A percentile compares a stretch with the other conserved stretches of the same genome.
Evolutionary conservation across 2,113 vertebrate genomes (phyloP).

Genomic region (Empidonax alnorum): DNA sequence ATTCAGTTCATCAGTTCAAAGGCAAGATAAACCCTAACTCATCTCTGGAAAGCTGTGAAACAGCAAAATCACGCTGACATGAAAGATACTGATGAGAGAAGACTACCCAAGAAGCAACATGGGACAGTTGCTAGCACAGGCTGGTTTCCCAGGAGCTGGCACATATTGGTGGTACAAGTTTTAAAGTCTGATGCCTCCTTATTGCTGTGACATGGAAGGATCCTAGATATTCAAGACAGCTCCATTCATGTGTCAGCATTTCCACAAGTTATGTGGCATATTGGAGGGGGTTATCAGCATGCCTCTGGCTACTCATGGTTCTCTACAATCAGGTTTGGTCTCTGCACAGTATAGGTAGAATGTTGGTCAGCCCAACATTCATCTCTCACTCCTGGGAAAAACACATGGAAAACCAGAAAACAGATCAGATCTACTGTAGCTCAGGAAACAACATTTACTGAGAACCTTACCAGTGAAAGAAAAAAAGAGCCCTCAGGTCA

Average conservation of each 20-base stretch:
- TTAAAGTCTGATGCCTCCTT: neutral
- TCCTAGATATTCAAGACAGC: neutral
- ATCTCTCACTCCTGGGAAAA: neutral
- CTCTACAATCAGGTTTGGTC: neutral
- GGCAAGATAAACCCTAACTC: no score
- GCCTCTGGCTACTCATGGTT: neutral
- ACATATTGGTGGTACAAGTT: neutral
- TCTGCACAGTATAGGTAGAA: rapidly evolving
- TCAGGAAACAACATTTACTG: neutral
- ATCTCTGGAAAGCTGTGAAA: neutral
- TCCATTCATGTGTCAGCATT: neutral
- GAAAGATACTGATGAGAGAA: neutral
- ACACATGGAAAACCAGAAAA: neutral
- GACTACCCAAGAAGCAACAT: neutral
- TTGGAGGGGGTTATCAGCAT: neutral
- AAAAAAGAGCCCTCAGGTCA: neutral
- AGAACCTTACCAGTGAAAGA: neutral
- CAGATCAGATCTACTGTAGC: neutral
- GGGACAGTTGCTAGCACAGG: neutral
- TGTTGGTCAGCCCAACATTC: neutral
- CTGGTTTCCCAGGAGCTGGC: neutral
- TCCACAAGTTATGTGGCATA: neutral
- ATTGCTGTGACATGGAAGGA: neutral
- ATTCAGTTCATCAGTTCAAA: neutral
- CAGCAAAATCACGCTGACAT: neutral